Conservation (phyloP, 2,888 invertebrate genomes). For the Alloscopus bannaensis region DNA sequence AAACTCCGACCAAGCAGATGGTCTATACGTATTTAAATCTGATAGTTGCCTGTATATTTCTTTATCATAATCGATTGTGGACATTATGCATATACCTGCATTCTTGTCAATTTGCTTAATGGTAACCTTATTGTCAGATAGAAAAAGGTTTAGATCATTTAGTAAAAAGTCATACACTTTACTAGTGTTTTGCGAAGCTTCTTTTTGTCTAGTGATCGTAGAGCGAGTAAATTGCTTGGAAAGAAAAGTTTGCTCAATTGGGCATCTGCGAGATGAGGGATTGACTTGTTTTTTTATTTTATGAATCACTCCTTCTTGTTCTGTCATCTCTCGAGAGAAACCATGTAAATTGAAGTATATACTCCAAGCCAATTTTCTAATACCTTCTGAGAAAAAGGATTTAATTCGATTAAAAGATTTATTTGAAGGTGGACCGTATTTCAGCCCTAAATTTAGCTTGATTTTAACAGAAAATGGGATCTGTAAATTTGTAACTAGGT, state of each 20-base stretch:
- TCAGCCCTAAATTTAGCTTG: not conserved
- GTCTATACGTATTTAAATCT: slow-evolving; percentile 18
- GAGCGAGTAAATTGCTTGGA: not conserved
- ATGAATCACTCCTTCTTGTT: not conserved
- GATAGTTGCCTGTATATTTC: slow-evolving; percentile 21
- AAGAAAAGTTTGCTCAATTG: not conserved
- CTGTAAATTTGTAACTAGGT: not conserved
- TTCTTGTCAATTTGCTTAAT: slow-evolving; percentile 39
- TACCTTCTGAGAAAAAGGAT: not conserved
- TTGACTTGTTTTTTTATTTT: not conserved
- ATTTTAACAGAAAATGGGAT: not conserved
- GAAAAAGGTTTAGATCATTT: not conserved
- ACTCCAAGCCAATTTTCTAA: not conserved
- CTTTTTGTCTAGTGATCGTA: not conserved
- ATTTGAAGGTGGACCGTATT: not conserved
- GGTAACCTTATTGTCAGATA: not conserved
- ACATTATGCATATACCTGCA: slow-evolving; percentile 30
- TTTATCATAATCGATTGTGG: slow-evolving; percentile 6
- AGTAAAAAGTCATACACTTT: not conserved
- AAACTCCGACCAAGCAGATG: not conserved
- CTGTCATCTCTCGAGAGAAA: not conserved
- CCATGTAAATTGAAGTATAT: not conserved
- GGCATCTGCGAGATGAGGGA: not conserved
- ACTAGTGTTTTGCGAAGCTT: not conserved
- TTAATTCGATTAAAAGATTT: not conserved